Percentiles rank a stretch among this genome's conserved stretches.
Conservation (phyloP, 2,888 invertebrate genomes). For the Napeogenes sylphis region DNA sequence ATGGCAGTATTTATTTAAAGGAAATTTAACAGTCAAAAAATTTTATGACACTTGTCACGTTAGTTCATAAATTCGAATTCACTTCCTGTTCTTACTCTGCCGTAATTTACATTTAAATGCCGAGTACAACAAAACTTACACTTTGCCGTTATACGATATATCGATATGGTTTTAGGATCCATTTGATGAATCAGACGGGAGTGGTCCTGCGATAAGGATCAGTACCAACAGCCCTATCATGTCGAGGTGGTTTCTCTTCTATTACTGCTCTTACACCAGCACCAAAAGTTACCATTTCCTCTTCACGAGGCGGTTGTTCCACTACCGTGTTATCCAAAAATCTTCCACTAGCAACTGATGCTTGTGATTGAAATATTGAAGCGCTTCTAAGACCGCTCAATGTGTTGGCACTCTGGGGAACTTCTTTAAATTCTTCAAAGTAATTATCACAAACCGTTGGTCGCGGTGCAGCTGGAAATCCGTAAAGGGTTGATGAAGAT, state of each 20-base stretch:
- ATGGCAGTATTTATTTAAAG: slow-evolving; percentile 74
- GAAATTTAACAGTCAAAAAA: slow-evolving; percentile 71
- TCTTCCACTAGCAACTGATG: slow-evolving; percentile 82
- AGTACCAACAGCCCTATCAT: slow-evolving; percentile 71
- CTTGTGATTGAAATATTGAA: slow-evolving; percentile 72
- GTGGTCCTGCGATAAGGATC: slow-evolving; percentile 79
- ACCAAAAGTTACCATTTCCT: slow-evolving; percentile 85
- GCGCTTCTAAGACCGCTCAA: slow-evolving; percentile 69
- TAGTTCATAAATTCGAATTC: slow-evolving; percentile 70
- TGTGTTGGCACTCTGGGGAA: slow-evolving; percentile 74
- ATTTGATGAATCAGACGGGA: slow-evolving; percentile 70
- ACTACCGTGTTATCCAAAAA: slow-evolving; percentile 82
- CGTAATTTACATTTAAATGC: slow-evolving; percentile 6
- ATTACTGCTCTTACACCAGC: slow-evolving; percentile 69
- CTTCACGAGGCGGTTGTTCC: slow-evolving; percentile 81
- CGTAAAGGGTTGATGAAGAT: slow-evolving; percentile 76
- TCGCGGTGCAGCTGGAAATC: slow-evolving; percentile 80
- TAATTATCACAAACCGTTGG: slow-evolving; percentile 80
- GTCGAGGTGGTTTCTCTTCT: slow-evolving; percentile 52
- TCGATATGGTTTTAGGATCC: slow-evolving; percentile 70
- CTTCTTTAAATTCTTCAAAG: slow-evolving; percentile 76
- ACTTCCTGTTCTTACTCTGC: slow-evolving; percentile 31
- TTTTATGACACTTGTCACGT: slow-evolving; percentile 60
- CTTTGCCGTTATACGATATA: slow-evolving; percentile 52
- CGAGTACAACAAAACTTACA: slow-evolving; percentile 15